A percentile compares a stretch with the other conserved stretches of the same genome.
Evolutionary conservation across 2,888 invertebrate species (phyloP).

Genomic region (Augiades crinisus): DNA sequence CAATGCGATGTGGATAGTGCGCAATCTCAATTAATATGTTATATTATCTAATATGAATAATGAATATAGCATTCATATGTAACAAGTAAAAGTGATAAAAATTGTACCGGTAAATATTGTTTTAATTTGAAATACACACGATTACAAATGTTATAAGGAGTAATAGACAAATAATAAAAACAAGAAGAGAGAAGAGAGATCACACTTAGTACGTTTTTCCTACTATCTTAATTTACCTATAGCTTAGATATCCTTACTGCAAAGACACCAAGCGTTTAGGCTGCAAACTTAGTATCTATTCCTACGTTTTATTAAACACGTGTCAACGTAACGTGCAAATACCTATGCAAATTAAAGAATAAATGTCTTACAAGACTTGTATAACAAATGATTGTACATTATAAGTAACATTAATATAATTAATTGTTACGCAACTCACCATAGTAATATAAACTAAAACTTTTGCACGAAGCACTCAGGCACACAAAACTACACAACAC

Average conservation of each 20-base stretch:
- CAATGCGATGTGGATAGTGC: too few relatives aligned
- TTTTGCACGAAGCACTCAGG: background rate
- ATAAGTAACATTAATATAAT: background rate
- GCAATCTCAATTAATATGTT: too few relatives aligned
- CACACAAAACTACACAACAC: conserved; percentile 40
- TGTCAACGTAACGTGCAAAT: background rate
- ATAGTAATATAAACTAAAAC: conserved; percentile 34
- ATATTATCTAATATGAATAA: too few relatives aligned
- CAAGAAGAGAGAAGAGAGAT: too few relatives aligned
- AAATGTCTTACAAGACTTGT: background rate
- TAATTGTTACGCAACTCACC: background rate
- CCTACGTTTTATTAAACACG: background rate
- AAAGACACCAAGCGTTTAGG: background rate
- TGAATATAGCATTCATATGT: too few relatives aligned
- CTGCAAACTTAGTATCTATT: background rate
- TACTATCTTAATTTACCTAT: background rate
- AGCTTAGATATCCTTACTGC: background rate
- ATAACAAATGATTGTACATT: background rate
- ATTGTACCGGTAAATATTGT: too few relatives aligned
- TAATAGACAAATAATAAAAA: too few relatives aligned
- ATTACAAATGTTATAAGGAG: too few relatives aligned
- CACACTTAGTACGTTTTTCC: too few relatives aligned
- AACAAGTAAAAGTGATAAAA: too few relatives aligned
- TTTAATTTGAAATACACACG: too few relatives aligned
- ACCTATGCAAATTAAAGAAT: background rate